Percentiles rank a stretch among this genome's conserved stretches.
phyloP scores from a whole-genome alignment of 2,888 invertebrate genomes.

The Marasmarcha lunaedactyla region DNA sequence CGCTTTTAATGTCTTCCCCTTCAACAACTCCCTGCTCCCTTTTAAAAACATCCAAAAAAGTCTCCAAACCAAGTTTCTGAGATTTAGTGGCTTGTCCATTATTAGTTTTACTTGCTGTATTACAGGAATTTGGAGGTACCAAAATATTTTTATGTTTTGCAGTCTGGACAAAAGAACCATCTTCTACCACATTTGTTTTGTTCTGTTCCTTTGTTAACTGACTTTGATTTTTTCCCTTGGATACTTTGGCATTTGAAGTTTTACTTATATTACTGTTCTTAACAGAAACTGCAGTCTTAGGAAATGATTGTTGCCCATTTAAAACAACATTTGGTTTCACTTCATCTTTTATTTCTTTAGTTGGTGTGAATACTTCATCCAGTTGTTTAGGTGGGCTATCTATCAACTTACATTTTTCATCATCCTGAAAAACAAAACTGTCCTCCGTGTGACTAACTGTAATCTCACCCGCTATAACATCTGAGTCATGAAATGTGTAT shows the following conservation, averaged over 20 bases:
- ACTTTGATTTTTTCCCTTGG: slow-evolving; percentile 36
- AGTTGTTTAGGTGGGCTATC: slow-evolving; percentile 44
- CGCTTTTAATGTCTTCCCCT: slow-evolving; percentile 31
- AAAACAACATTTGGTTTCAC: slow-evolving; percentile 31
- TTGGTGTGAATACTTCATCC: slow-evolving; percentile 35
- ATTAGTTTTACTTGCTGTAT: slow-evolving; percentile 44
- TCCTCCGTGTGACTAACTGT: slow-evolving; percentile 63
- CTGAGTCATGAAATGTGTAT: slow-evolving; percentile 63
- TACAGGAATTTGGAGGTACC: slow-evolving; percentile 22
- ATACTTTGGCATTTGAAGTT: slow-evolving; percentile 37
- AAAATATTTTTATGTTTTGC: slow-evolving; percentile 30
- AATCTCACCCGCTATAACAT: slow-evolving; percentile 59
- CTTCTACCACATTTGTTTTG: slow-evolving; percentile 28
- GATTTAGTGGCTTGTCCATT: slow-evolving; percentile 19
- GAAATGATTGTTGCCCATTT: slow-evolving; percentile 45
- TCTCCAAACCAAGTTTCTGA: slow-evolving; percentile 30
- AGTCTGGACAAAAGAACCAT: slow-evolving; percentile 30
- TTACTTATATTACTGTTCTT: slow-evolving; percentile 19
- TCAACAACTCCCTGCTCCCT: slow-evolving; percentile 43
- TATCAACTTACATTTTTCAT: slow-evolving; percentile 34
- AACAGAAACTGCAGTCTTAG: slow-evolving; percentile 2
- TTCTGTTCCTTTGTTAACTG: slow-evolving; percentile 25
- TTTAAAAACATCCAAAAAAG: slow-evolving; percentile 61
- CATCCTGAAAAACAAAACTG: slow-evolving; percentile 42
- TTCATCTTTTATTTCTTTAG: slow-evolving; percentile 43